Base-by-base conservation (phyloP, 2,113 vertebrate genomes). In the Speoplatyrhinus poulsoni region DNA sequence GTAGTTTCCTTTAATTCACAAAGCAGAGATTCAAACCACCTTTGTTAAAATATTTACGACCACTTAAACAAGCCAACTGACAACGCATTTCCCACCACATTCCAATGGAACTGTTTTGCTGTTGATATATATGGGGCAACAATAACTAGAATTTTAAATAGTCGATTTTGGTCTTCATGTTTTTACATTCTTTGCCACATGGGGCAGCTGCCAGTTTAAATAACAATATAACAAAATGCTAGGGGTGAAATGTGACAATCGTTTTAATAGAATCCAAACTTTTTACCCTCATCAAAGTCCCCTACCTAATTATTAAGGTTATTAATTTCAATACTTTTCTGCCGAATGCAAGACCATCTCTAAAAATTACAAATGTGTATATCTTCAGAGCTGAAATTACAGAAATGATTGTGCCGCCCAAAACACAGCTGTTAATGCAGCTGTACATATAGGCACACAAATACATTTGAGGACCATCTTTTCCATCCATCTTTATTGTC, bases 121-220 rank as follows among this genome's bases (percentile, higher is more conserved):
- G 36, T 41, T 7, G 36, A 41, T 41, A 6, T 41, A 5, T 41
- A 41, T 41, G 7, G 36, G 36, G 36, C 36, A 41, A 41, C 5
- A 41, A 26, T 26, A 41, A 41, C 36, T 41, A 41, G 7, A 46
- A 15, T 48, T 10, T 47, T 10, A 15, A 9, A 26, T 56, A 19
- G 54, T 67, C 8, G 46, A 19, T n/a, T 19, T 49, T 73, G 26
- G 68, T 49, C 75, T 70, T 41, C 11, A 50, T 55, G 13, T 36
- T 66, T 88, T 82, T 63, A 85, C 81, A 83, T 88, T 85, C 67
- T 78, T 72, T 66, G 62, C 68, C 81, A 74, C 69, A 71, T 69
- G 59, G 65, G 50, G 77, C 82, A 90, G 87, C 85, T 89, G 84
- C 83, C 86, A 87, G 71, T 81, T 87, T 78, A 67, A 10, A 70